These are phyloP conservation scores for Euspilapteryx auroguttella DNA, from an alignment of 2,888 invertebrate species.

Conservation along the genomic window DNA sequence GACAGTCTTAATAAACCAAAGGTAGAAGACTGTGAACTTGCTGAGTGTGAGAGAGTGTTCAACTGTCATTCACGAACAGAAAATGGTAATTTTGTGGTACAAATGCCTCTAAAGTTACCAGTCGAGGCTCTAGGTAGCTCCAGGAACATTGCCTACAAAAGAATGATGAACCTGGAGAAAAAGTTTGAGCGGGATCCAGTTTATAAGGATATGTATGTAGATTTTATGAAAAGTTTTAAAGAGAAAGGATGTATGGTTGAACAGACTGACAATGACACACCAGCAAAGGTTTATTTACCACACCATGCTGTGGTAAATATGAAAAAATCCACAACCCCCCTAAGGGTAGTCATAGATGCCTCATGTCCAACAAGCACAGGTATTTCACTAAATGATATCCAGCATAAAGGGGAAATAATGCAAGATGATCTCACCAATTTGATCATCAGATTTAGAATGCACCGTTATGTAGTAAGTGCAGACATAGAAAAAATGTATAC, in stretches of 20 bases:
- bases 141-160: background rate
- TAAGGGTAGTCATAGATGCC: too few species aligned
- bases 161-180: background rate
- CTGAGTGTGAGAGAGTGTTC: background rate
- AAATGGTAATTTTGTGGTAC: conserved; percentile 1
- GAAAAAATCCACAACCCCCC: too few species aligned
- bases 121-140: background rate
- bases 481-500: too few species aligned
- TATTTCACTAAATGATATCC: too few species aligned
- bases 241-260: conserved; percentile 3
- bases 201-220: conserved; percentile 2
- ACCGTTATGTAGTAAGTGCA: too few species aligned
- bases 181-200: background rate
- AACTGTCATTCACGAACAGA: background rate
- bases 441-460: too few species aligned
- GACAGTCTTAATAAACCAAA: too few species aligned
- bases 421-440: too few species aligned
- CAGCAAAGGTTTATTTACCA: background rate
- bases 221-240: conserved; percentile 6
- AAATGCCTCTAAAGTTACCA: background rate
- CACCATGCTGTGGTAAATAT: too few species aligned
- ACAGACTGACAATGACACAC: background rate
- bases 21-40: too few species aligned
- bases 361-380: too few species aligned
- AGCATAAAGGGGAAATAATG: too few species aligned